phyloP scores from a whole-genome alignment of 2,113 vertebrate species.

The Sorex fumeus region DNA sequence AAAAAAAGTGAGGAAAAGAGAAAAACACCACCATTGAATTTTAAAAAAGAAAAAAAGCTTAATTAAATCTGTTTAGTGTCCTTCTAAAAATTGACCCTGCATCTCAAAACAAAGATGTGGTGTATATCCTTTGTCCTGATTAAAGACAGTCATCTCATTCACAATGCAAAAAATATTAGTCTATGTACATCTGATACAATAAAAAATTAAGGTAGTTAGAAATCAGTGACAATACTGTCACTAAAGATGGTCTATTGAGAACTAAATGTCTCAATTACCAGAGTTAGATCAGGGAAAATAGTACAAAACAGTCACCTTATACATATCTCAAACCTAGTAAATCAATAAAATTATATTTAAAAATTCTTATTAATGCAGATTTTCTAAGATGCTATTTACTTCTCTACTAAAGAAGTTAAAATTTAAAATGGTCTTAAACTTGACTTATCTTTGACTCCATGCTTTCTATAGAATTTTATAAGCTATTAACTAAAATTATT shows the following conservation, averaged over 20 bases:
- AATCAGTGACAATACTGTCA: conserved; percentile 77
- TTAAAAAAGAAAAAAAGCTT: conserved; percentile 32
- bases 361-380: too few relatives aligned
- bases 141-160: conserved; percentile 74
- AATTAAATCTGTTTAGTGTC: conserved; percentile 57
- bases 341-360: too few relatives aligned
- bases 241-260: conserved; percentile 77
- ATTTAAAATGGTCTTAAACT: not conserved
- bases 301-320: conserved; percentile 57
- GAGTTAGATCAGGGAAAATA: conserved; percentile 68
- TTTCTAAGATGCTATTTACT: not conserved
- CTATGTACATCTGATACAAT: conserved; percentile 79
- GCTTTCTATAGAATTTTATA: not conserved
- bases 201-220: conserved; percentile 81
- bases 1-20: not conserved
- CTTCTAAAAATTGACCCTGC: conserved; percentile 81
- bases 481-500: conserved; percentile 22
- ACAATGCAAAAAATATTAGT: conserved; percentile 80
- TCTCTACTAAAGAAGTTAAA: not conserved
- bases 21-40: not conserved
- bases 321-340: conserved; percentile 63
- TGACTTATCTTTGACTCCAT: not conserved
- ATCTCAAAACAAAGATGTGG: conserved; percentile 73
- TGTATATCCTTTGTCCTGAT: conserved; percentile 70
- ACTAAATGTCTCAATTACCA: conserved; percentile 84